Conservation (phyloP, 2,113 vertebrate species). For the Pseudopodoces humilis region DNA sequence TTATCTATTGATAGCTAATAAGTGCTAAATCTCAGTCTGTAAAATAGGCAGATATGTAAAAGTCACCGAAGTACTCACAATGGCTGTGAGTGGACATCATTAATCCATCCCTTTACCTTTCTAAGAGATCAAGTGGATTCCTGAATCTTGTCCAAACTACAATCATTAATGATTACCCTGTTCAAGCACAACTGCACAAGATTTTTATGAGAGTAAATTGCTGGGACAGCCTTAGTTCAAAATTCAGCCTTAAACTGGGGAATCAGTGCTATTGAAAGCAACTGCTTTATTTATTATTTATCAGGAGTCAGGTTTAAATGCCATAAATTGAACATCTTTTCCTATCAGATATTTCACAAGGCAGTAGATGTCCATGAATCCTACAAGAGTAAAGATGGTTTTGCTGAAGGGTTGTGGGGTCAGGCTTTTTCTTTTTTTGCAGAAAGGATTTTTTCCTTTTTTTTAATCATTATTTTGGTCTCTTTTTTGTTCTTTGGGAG, state of each 20-base stretch:
- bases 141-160: not conserved
- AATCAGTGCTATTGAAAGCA: not conserved
- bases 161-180: not conserved
- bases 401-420: not conserved
- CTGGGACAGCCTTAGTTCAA: not conserved
- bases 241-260: not conserved
- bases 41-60: not conserved
- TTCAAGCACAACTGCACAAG: fast-evolving
- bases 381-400: not conserved
- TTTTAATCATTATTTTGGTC: not conserved
- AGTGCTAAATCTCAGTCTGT: not conserved
- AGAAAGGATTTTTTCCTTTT: not conserved
- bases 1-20: not conserved
- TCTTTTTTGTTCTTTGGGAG: too few species aligned
- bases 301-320: not conserved
- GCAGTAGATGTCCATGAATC: not conserved
- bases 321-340: not conserved
- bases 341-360: not conserved
- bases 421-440: not conserved
- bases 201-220: not conserved
- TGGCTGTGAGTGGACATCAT: not conserved
- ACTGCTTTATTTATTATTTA: not conserved
- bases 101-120: not conserved
- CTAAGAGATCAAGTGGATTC: not conserved
- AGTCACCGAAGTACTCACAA: not conserved